Evolutionary conservation across 2,113 vertebrate species (phyloP).

Genomic region (Odontesthes bonariensis): DNA sequence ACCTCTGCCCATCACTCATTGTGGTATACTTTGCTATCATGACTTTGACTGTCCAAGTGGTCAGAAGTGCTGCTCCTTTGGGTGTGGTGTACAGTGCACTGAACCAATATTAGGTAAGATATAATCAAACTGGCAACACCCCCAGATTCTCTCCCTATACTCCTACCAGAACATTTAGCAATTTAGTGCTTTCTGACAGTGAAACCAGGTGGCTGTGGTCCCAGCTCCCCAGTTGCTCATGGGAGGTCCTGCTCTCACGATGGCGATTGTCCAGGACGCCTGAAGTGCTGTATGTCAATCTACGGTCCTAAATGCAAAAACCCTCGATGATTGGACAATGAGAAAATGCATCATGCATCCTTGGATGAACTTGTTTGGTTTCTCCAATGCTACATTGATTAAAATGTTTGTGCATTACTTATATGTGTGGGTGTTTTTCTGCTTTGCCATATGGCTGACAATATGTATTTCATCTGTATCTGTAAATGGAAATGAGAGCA

Average conservation of each 20-base stretch:
- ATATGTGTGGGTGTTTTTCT: too few species aligned
- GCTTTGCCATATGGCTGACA: too few species aligned
- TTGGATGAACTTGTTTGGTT: too few species aligned
- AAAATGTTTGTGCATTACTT: too few species aligned
- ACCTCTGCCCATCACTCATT: background rate
- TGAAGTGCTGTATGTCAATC: conserved; percentile 81
- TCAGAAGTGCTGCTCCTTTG: background rate
- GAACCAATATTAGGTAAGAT: background rate
- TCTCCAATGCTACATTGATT: too few species aligned
- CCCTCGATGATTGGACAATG: too few species aligned
- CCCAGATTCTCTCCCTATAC: too few species aligned
- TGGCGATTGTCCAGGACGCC: conserved; percentile 75
- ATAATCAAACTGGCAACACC: too few species aligned
- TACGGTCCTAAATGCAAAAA: conserved; percentile 79
- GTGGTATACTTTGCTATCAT: background rate
- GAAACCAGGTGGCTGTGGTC: conserved; percentile 77
- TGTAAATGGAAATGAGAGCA: too few species aligned
- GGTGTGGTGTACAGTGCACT: background rate
- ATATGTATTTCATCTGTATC: too few species aligned
- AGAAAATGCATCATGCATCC: too few species aligned
- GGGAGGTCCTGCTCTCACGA: conserved; percentile 82
- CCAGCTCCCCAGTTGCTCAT: too few species aligned
- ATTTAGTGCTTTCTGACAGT: conserved; percentile 61
- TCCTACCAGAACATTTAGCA: background rate
- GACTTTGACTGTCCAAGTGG: background rate